Base-by-base conservation (phyloP, 1,140 invertebrate species). In the Heterodera carotae region DNA sequence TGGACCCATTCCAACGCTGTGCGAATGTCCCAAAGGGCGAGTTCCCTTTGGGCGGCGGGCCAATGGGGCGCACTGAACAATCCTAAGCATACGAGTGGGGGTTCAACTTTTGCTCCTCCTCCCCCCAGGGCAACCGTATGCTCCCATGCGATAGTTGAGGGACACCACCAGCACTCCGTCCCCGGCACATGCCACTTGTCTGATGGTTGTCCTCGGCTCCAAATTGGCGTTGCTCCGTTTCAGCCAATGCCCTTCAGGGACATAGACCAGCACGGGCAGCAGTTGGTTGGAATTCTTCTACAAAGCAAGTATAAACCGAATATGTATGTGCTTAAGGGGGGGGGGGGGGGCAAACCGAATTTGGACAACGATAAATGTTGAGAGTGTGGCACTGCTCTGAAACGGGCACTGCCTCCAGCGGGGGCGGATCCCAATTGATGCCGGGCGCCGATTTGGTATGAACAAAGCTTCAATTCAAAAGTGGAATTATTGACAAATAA, bases 311-410 rank as follows among this genome's bases (percentile, higher is more conserved):
- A 8, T 43, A 39, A 53, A 29, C 7, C 43, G 7, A 69, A 69
- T 39, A n/a, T n/a, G n/a, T n/a, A n/a, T n/a, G n/a, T n/a, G n/a
- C n/a, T n/a, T n/a, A n/a, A n/a, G n/a, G n/a, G n/a, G n/a, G n/a
- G n/a, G n/a, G n/a, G n/a, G n/a, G n/a, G 68, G 67, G 43, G 31
- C 25, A 12, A 25, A 33, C 31, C 18, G 43, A 18, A 74, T 27
- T 12, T 27, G 72, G 4, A 36, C 76, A 77, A 0, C 76, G 66
- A 31, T 77, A 77, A 62, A 77, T 77, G 48, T 77, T 77, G 39
- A 77, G 67, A 36, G 76, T 77, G 66, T 74, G 68, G 68, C 76
- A 77, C 53, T 69, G 66, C 62, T 77, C 76, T 4, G 76, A 15
- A 5, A 69, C 59, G 39, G 59, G 7, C 29, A 72, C 62, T 18